Evolutionary conservation across 2,113 vertebrate genomes (phyloP), one percentile per base, ranked within the genome.

Genomic region (Talpa occidentalis): DNA sequence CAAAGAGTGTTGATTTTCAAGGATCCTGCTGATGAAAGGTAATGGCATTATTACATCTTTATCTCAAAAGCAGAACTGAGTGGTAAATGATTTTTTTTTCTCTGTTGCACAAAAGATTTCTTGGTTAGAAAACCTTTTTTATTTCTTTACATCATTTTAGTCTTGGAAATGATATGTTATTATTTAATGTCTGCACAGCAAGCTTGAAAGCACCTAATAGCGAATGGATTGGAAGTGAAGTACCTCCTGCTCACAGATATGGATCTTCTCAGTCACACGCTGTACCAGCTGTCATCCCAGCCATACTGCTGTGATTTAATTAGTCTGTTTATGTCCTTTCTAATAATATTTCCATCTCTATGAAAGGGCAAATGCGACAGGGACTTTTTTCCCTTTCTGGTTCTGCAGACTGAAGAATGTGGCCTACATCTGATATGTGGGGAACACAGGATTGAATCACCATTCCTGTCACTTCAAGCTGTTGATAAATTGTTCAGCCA

Each of bases 271-370:
- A 99, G 99, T 99, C 99, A 99, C 99, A 99, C 98, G 99, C 99
- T 98, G 99, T 98, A 99, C 99, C 99, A 99, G 99, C 99, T 99
- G 99, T 99, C 99, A 99, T 99, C 98, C 98, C 98, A 98, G 99
- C 99, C 99, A 98, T 98, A 99, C 99, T 99, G 99, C 99, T 99
- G 99, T 99, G 99, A 99, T 99, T 99, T 99, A 99, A 99, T 99
- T 99, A 99, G 99, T 99, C 99, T 99, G 99, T 99, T 99, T 99
- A 99, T 99, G 99, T 99, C 99, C 99, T 99, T 99, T 99, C 99
- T 99, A 99, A 99, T 99, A 99, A 99, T 99, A 99, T 99, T 99
- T 99, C 99, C 98, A 98, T 99, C 99, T 99, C 99, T 99, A 99
- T 99, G 99, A 99, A 99, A 99, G 99, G 99, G 99, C 99, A 99